phyloP scores from a whole-genome alignment of 2,113 vertebrate genomes.

The Morone saxatilis region DNA sequence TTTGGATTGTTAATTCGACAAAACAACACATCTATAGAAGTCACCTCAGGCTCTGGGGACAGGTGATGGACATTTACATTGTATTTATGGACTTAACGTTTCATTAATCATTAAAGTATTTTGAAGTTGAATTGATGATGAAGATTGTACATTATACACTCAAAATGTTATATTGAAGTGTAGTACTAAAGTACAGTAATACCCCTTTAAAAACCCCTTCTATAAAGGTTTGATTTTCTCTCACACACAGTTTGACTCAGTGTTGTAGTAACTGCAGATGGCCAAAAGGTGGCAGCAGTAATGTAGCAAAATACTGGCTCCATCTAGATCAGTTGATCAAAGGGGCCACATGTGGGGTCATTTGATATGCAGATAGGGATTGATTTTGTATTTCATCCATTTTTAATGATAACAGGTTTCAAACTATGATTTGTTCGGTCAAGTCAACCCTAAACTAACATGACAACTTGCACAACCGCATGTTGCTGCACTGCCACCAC shows the following conservation, averaged over 20 bases:
- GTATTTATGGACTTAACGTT: background rate
- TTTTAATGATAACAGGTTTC: background rate
- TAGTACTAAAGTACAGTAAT: background rate
- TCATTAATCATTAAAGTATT: background rate
- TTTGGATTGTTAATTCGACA: background rate
- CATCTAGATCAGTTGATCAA: background rate
- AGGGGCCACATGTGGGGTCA: background rate
- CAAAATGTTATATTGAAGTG: no score
- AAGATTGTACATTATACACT: no score
- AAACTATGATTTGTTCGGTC: background rate
- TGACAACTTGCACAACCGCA: background rate
- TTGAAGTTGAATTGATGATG: background rate
- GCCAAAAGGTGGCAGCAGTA: conserved; percentile 64
- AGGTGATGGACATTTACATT: background rate
- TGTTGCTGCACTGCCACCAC: background rate
- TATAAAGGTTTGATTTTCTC: no score
- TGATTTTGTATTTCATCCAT: fast-evolving
- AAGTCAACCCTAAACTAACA: background rate
- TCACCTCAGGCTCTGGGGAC: background rate
- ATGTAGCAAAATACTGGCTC: background rate
- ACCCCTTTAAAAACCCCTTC: background rate
- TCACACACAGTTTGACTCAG: background rate
- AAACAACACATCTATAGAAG: background rate
- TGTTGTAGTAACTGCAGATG: conserved; percentile 22
- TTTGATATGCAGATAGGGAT: background rate